phyloP scores from a whole-genome alignment of 35 echinoderm and acorn worm species.

The Holothuria glaberrima region DNA sequence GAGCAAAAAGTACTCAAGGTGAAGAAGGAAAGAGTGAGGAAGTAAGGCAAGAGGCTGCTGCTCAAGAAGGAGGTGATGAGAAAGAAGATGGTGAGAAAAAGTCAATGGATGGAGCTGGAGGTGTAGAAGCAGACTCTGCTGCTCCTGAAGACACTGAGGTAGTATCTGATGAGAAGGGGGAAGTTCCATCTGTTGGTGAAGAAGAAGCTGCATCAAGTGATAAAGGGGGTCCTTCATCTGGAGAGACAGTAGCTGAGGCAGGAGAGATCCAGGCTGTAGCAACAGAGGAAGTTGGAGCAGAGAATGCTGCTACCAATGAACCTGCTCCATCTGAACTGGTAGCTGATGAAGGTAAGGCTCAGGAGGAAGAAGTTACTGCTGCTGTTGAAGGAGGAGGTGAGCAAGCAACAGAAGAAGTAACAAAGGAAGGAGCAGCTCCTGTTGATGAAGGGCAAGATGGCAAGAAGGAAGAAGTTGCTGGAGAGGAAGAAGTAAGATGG shows the following conservation, averaged over 20 bases:
- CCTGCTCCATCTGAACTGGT: slow-evolving; percentile 4
- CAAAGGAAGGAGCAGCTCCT: too few relatives aligned
- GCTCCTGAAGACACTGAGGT: background rate
- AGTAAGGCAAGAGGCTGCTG: background rate
- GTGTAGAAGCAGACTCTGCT: background rate
- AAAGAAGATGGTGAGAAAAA: background rate
- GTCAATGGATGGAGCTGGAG: background rate
- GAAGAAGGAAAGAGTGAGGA: background rate
- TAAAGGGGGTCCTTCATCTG: slow-evolving; percentile 15
- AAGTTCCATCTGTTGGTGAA: background rate
- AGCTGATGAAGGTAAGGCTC: background rate
- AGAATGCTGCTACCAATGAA: slow-evolving; percentile 6
- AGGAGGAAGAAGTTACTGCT: background rate
- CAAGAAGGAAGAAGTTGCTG: too few relatives aligned
- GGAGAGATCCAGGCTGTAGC: slow-evolving; percentile 5
- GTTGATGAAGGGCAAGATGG: background rate
- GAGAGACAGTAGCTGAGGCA: slow-evolving; percentile 20
- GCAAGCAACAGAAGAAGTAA: too few relatives aligned
- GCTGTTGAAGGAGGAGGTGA: background rate
- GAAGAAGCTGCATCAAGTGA: background rate
- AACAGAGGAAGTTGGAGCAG: slow-evolving; percentile 25
- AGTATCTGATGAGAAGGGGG: background rate
- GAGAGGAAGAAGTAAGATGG: too few relatives aligned
- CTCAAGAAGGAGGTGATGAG: slow-evolving; percentile 14
- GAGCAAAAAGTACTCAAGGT: background rate